phyloP scores from a whole-genome alignment of 2,113 vertebrate species.

The Hirundichthys speculiger region DNA sequence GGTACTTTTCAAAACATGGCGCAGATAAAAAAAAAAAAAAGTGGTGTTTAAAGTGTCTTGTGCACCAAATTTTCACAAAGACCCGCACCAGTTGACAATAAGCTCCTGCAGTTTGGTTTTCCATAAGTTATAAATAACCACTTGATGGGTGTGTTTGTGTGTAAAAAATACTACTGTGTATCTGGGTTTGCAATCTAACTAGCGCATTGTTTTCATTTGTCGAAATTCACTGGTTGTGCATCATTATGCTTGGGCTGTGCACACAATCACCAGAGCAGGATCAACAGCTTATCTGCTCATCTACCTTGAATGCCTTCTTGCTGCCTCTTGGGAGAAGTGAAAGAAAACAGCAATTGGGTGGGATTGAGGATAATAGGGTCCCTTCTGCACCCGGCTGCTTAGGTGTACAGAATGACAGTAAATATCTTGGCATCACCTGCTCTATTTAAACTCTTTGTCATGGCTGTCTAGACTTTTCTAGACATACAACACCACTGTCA shows the following conservation, averaged over 20 bases:
- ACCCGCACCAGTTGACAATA: too few relatives aligned
- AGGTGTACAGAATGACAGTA: conserved; percentile 23
- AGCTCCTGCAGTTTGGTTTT: too few relatives aligned
- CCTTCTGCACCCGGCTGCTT: conserved; percentile 13
- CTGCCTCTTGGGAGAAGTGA: conserved; percentile 16
- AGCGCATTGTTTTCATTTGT: background rate
- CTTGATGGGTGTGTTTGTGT: too few relatives aligned
- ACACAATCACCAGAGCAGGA: background rate
- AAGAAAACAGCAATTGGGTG: conserved; percentile 33
- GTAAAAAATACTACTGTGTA: too few relatives aligned
- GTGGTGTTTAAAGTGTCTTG: too few relatives aligned
- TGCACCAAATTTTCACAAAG: too few relatives aligned
- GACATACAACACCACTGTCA: conserved; percentile 14
- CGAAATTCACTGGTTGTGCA: background rate
- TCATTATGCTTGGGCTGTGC: background rate
- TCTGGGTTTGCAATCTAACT: too few relatives aligned
- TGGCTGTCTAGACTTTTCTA: conserved; percentile 5
- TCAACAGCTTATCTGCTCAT: conserved; percentile 14
- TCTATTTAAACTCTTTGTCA: conserved; percentile 24
- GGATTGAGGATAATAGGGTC: conserved; percentile 33
- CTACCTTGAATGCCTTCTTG: background rate
- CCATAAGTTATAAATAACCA: too few relatives aligned
- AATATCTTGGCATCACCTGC: conserved; percentile 13
- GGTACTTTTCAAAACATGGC: too few relatives aligned
- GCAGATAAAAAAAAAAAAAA: too few relatives aligned